These are phyloP conservation scores for Parnassius orleans DNA, from an alignment of 2,888 invertebrate species.

Conservation along the genomic window DNA sequence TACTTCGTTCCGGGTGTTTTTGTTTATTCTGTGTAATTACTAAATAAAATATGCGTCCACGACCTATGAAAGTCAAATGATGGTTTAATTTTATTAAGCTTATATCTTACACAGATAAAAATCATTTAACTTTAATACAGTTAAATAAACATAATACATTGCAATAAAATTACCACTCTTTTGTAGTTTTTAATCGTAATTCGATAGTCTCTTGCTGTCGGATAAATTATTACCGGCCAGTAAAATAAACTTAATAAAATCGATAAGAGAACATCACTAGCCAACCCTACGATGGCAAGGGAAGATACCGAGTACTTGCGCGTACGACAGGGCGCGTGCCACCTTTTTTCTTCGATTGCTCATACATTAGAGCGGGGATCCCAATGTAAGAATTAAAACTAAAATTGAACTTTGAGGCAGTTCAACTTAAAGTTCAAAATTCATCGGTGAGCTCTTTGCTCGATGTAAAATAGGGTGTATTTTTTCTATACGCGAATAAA, in stretches of 20 bases:
- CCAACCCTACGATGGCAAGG: constrained; percentile 65
- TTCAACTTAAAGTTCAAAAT: constrained; percentile 25
- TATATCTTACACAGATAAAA: no score
- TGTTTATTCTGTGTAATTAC: no score
- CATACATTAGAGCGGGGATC: constrained; percentile 55
- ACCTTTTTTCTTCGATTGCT: constrained; percentile 74
- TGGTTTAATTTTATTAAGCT: no score
- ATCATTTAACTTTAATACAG: no score
- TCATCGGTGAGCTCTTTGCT: not conserved
- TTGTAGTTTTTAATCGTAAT: no score
- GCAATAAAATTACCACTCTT: no score
- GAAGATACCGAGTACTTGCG: constrained; percentile 70
- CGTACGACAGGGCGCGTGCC: constrained; percentile 73
- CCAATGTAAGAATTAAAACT: constrained; percentile 18
- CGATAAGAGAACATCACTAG: constrained; percentile 43
- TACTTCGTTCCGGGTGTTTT: no score
- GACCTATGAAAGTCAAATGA: no score
- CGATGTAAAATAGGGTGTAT: constrained; percentile 40
- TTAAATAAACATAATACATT: no score
- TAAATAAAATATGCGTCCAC: no score
- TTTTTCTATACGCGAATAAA: constrained; percentile 50
- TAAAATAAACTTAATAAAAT: constrained; percentile 6
- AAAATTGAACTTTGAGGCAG: constrained; percentile 32
- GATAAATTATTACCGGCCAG: not conserved
- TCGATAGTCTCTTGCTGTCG: no score